Evolutionary conservation across 2,888 invertebrate genomes (phyloP).

Genomic region (Ormia ochracea): DNA sequence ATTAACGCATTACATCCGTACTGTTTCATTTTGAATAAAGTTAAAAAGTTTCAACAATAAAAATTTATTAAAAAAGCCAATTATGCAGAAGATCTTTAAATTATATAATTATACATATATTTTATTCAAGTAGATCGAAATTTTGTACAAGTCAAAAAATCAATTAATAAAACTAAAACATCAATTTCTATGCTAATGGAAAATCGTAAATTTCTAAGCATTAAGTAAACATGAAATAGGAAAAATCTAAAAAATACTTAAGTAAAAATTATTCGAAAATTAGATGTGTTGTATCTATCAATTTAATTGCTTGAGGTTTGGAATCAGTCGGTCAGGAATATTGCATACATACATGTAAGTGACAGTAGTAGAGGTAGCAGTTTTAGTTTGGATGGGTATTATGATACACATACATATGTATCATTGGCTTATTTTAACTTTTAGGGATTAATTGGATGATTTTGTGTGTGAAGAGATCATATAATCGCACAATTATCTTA

Average conservation of each 20-base stretch:
- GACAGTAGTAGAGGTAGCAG: not conserved
- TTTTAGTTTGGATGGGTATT: slow-evolving; percentile 19
- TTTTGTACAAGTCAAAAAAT: slow-evolving; percentile 45
- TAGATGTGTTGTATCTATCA: not conserved
- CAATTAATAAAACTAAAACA: slow-evolving; percentile 21
- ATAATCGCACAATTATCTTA: slow-evolving; percentile 42
- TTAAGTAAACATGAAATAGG: not conserved
- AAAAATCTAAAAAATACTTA: not conserved
- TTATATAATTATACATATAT: slow-evolving; percentile 1
- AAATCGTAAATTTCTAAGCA: slow-evolving; percentile 12
- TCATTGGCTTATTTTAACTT: slow-evolving; percentile 27
- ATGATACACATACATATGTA: slow-evolving; percentile 1
- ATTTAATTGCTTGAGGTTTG: slow-evolving; percentile 6
- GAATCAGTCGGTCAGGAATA: not conserved
- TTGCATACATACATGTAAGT: not conserved
- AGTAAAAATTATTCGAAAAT: slow-evolving; percentile 2
- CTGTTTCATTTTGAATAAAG: not conserved
- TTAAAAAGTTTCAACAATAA: not conserved
- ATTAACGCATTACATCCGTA: not conserved
- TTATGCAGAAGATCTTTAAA: slow-evolving; percentile 8
- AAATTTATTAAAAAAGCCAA: slow-evolving; percentile 19
- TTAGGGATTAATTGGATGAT: slow-evolving; percentile 37
- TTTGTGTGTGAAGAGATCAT: slow-evolving; percentile 26
- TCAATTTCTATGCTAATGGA: not conserved
- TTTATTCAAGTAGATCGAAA: slow-evolving; percentile 25